phyloP scores from a whole-genome alignment of 2,888 invertebrate species.

The Himalopsyche anomala region DNA sequence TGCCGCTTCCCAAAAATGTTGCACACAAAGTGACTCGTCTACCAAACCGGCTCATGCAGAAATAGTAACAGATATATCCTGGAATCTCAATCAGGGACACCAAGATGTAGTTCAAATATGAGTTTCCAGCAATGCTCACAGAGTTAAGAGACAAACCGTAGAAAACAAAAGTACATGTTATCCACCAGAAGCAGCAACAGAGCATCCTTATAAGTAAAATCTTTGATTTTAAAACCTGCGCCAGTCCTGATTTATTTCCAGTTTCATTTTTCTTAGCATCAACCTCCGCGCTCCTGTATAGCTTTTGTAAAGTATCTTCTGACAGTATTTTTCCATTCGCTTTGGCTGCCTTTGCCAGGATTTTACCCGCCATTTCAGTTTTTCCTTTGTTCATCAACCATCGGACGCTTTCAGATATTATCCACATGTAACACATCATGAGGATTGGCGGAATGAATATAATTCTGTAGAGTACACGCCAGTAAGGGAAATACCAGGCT shows the following conservation, averaged over 20 bases:
- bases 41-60: conserved; percentile 80
- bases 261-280: conserved; percentile 9
- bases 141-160: conserved; percentile 88
- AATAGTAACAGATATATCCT: conserved; percentile 79
- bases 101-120: conserved; percentile 85
- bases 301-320: conserved; percentile 73
- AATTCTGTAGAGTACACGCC: conserved; percentile 81
- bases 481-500: conserved; percentile 82
- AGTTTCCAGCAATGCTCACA: conserved; percentile 83
- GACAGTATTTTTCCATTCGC: conserved; percentile 79
- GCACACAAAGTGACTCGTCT: conserved; percentile 70
- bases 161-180: conserved; percentile 85
- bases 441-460: conserved; percentile 82
- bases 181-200: conserved; percentile 86
- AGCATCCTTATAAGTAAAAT: conserved; percentile 77
- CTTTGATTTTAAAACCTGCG: conserved; percentile 73
- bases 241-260: neutral
- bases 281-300: conserved; percentile 69
- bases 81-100: conserved; percentile 83
- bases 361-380: conserved; percentile 76
- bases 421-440: conserved; percentile 81
- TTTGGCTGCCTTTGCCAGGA: conserved; percentile 79
- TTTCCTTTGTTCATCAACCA: conserved; percentile 84
- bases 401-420: conserved; percentile 84
- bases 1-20: conserved; percentile 72